Base-by-base conservation (phyloP, 1,140 invertebrate species). In the Ceratosolen solmsi region DNA sequence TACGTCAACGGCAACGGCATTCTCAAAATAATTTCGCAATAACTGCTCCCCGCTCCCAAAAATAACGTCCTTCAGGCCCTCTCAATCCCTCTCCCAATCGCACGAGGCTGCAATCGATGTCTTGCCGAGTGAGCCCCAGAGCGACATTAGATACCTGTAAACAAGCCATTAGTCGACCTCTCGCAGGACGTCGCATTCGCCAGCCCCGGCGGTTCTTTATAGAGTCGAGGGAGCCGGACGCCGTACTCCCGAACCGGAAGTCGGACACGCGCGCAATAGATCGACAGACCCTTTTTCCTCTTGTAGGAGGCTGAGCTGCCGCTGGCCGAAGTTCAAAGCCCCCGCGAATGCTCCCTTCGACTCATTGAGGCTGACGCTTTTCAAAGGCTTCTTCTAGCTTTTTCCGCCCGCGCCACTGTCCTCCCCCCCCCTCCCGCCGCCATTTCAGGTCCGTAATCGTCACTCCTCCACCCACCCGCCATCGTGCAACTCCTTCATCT, bases 251-350 rank as follows among this genome's bases (percentile, higher is more conserved):
- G 20, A 38, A 83, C 49, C 73, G 84, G 86, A 87, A 87, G 86
- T 87, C 75, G 83, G 76, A 84, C 83, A 84, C 84, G 85, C 84
- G 86, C 84, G 17, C 41, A 49, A 60, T 33, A 84, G 84, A 82
- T 82, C 82, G 71, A 78, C 41, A 33, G 83, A 84, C 85, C 83
- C 83, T 87, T 85, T 84, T 84, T 77, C 72, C 72, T 70, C 60
- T 25, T 36, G 54, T 38, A 30, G 78, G 65, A 65, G 75, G 38
- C 20, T 22, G 58, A 22, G 5, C 20, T 5, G 17, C 51, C 20
- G 13, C 51, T 22, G 20, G 13, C 51, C 51, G n/a, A 89, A 86
- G 87, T 89, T 89, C 87, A 88, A 89, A 89, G 86, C 84, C 86
- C 85, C 85, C 83, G 86, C 83, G 76, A 82, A 72, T n/a, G n/a